Base-by-base conservation (phyloP, 2,797 vertebrate genomes). In the Channallabes apus region DNA sequence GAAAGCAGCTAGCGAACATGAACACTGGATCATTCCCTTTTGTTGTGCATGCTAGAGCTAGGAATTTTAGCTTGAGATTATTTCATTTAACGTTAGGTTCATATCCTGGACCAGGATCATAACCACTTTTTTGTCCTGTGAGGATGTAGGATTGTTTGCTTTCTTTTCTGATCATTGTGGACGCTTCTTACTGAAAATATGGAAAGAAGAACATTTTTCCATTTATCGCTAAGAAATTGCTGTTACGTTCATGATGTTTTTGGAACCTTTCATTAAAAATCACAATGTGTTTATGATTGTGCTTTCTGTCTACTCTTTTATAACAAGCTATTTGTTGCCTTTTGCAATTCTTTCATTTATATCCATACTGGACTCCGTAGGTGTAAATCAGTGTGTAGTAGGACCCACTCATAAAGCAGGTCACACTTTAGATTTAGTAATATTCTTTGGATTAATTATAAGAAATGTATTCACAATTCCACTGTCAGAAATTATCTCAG, bases 231-330 rank as follows among this genome's bases (percentile, higher is more conserved):
- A 91, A 91, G 87, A 69, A 91, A 87, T 80, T 27, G 17, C 82
- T 89, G 83, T 91, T 89, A 89, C 94, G 93, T 91, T 91, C 82
- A 86, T 88, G 64, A 79, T 90, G 89, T 95, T 94, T 93, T 93
- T 94, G 90, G 94, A 90, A 91, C 91, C 92, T 94, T 90, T 90
- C 91, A 92, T 95, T 92, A 92, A 94, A 54, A 93, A 85, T 94
- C 11, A 91, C 92, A 94, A 89, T 91, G 90, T 89, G 91, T 92
- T 93, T 88, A 89, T 27, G n/a, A 11, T 27, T 41, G 29, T 87
- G 86, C 51, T 59, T 2, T 68, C 32, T 85, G 8, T 68, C 8
- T 71, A 81, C 9, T 32, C 46, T 88, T 11, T 69, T 85, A 41
- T 81, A 58, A 67, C 86, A 11, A 81, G 61, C 15, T 27, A 20